Percentiles rank a stretch among this genome's conserved stretches.
phyloP scores from a whole-genome alignment of 2,888 invertebrate genomes.

The Helicoverpa assulta region DNA sequence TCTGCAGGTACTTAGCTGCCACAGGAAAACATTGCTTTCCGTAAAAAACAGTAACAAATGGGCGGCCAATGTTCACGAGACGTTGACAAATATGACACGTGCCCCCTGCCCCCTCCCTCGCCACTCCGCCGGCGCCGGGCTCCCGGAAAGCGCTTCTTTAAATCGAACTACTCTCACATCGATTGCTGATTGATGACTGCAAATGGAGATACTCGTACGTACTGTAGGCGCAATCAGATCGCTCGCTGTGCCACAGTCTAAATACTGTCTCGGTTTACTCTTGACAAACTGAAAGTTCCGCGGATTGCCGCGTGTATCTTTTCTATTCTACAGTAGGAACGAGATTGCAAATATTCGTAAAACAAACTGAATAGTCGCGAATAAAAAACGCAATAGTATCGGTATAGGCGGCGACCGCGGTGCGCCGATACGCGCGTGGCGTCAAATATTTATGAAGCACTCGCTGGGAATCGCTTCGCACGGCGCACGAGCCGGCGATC shows the following conservation, averaged over 20 bases:
- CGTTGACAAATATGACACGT: constrained; percentile 76
- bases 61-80: constrained; percentile 65
- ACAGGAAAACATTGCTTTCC: constrained; percentile 52
- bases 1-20: background rate
- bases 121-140: constrained; percentile 39
- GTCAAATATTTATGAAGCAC: constrained; percentile 80
- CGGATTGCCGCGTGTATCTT: background rate
- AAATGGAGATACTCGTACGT: constrained; percentile 9
- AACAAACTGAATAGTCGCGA: constrained; percentile 23
- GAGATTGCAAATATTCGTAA: constrained; percentile 11
- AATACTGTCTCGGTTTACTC: background rate
- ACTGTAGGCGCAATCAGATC: constrained; percentile 1
- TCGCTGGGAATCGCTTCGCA: constrained; percentile 65
- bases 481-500: background rate
- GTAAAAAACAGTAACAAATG: constrained; percentile 69
- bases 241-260: constrained; percentile 13
- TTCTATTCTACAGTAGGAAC: constrained; percentile 14
- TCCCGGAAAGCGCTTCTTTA: constrained; percentile 64
- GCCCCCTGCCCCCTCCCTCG: constrained; percentile 51
- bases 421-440: constrained; percentile 65
- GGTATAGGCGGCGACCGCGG: constrained; percentile 24
- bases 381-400: constrained; percentile 47
- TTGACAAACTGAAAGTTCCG: background rate
- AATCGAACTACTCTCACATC: constrained; percentile 67
- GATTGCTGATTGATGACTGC: constrained; percentile 73